Base-by-base conservation (phyloP, 2,888 invertebrate genomes). In the Augochlorella aurata region DNA sequence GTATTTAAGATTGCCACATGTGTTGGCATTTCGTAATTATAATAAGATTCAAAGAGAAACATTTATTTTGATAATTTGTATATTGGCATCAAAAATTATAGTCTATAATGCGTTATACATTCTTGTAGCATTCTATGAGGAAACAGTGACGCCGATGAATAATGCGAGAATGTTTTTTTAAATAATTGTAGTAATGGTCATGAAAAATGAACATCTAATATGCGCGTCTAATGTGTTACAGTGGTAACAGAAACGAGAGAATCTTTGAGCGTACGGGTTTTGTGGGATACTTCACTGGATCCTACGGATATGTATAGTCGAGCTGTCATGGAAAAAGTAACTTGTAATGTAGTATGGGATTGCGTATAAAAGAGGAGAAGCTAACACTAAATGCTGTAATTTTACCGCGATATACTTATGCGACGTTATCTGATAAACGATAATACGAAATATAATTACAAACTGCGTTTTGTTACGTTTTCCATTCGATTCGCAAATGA, bases 291-390 rank as follows among this genome's bases (percentile, higher is more conserved):
- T 54, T 16, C 24, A 44, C 52, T 75, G 54, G n/a, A 58, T 76
- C 47, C 74, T 68, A 58, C 3, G 63, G 74, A 74, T 73, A 79
- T 69, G 66, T 76, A 74, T 67, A 38, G 58, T 74, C 38, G 44
- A 70, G 38, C 50, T 61, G 47, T 82, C n/a, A n/a, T 18, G 49
- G 54, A 18, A 63, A 50, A 61, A 69, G 69, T 49, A 18, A 69
- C 50, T 63, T 50, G 72, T 29, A 58, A 71, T 45, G 65, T 29
- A 74, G 38, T 38, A 63, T 3, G 69, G 50, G 58, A 1, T 73
- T 82, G 79, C 82, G 87, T 90, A 90, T 85, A 91, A 91, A 90
- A 91, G 88, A 90, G 88, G 90, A 88, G 81, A 82, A 83, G 63
- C 87, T 87, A 88, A 87, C 52, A 83, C 89, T 90, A 90, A 91